Percentiles rank a stretch among this genome's conserved stretches.
These are phyloP conservation scores for Malurus splendens DNA, from an alignment of 2,797 vertebrate species.

Conservation along the genomic window DNA sequence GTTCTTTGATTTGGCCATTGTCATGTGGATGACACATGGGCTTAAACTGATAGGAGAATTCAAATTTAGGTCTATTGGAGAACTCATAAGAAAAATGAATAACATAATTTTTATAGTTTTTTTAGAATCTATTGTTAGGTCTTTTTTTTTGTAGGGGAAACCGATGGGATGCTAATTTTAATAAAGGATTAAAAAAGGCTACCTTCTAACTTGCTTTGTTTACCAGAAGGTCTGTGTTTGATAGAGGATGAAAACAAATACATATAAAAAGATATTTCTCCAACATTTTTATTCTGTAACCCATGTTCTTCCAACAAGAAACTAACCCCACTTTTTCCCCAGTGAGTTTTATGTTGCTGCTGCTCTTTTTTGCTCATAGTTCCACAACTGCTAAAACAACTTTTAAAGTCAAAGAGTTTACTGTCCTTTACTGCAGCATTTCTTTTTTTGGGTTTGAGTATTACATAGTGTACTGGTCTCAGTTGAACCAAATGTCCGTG, in stretches of 20 bases:
- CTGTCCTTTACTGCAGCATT: not conserved
- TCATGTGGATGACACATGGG: rapidly evolving
- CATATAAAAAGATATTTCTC: not conserved
- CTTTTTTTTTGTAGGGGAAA: not conserved
- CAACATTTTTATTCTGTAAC: not conserved
- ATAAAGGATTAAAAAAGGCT: not conserved
- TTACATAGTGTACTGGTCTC: not conserved
- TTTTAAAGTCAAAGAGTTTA: not conserved
- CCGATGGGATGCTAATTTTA: not conserved
- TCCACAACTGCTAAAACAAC: not conserved
- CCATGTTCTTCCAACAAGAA: not conserved
- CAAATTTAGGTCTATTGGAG: not conserved
- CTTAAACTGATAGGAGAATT: not conserved
- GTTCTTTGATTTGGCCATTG: not conserved
- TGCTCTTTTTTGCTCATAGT: not conserved
- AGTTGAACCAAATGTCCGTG: not conserved
- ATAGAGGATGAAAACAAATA: not conserved
- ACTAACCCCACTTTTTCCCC: not conserved
- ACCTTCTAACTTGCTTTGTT: not conserved
- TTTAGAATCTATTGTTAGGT: not conserved
- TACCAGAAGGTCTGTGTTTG: not conserved
- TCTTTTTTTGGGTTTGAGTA: not conserved
- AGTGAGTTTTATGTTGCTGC: not conserved
- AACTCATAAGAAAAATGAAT: not conserved
- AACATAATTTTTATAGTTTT: not conserved